Evolutionary conservation across 2,113 vertebrate genomes (phyloP).

Genomic region (Pelusios castaneus): DNA sequence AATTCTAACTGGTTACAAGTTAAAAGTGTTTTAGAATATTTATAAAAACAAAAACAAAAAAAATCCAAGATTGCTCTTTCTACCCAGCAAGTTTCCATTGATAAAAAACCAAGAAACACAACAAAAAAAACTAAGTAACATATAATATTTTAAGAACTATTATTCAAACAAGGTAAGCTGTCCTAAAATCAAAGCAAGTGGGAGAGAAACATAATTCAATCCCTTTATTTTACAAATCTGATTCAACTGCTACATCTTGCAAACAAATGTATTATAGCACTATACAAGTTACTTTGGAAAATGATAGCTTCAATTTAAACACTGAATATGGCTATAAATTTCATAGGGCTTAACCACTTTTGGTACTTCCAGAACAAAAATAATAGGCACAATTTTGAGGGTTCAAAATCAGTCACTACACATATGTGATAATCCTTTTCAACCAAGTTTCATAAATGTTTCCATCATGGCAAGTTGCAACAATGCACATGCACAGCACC

Average conservation of each 20-base stretch:
- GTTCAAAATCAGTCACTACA: neutral
- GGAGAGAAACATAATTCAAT: neutral
- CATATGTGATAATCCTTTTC: neutral
- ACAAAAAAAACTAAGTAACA: accelerated
- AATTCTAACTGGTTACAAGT: neutral
- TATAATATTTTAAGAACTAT: neutral
- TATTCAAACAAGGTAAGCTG: neutral
- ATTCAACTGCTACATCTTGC: neutral
- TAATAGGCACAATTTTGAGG: neutral
- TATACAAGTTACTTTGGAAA: neutral
- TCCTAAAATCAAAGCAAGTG: neutral
- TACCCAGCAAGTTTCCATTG: neutral
- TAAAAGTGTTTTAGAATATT: neutral
- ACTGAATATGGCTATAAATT: neutral
- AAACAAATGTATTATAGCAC: neutral
- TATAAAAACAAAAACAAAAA: neutral
- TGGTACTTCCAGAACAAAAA: neutral
- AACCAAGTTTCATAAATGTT: conserved; percentile 19
- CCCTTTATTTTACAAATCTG: neutral
- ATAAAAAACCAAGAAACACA: neutral
- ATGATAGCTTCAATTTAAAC: neutral
- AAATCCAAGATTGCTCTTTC: neutral
- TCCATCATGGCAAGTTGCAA: conserved; percentile 42
- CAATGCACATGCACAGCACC: neutral
- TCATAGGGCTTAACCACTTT: neutral